These are phyloP conservation scores for Mormyrus proboscirostris DNA, from an alignment of 2,797 vertebrate genomes.

Conservation along the genomic window DNA sequence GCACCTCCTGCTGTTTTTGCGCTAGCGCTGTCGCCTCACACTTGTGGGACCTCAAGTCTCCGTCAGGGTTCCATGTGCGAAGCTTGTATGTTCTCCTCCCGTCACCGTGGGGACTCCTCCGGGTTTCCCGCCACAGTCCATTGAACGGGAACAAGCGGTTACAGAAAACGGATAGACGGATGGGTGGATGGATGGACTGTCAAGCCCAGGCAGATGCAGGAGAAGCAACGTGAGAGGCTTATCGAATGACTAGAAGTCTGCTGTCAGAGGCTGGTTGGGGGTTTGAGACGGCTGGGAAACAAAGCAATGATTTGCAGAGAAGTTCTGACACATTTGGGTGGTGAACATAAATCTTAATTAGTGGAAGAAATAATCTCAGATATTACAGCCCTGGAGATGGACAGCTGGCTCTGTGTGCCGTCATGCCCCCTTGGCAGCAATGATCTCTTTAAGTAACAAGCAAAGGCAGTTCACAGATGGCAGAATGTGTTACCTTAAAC, in stretches of 20 bases:
- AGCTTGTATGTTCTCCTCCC: background rate
- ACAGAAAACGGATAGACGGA: background rate
- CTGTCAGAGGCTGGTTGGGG: background rate
- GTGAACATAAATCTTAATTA: conserved; percentile 1
- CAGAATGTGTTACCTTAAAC: background rate
- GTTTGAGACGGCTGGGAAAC: background rate
- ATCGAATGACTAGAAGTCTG: background rate
- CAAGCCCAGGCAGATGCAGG: background rate
- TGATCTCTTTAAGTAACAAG: background rate
- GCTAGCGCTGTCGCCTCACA: background rate
- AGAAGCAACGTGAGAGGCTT: background rate
- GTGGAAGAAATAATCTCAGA: background rate
- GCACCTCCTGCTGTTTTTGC: background rate
- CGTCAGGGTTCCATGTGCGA: background rate
- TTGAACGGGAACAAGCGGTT: background rate
- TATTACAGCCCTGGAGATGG: background rate
- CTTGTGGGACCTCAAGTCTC: background rate
- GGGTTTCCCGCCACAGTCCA: background rate
- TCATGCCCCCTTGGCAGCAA: background rate
- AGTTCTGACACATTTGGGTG: background rate
- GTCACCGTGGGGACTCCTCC: background rate
- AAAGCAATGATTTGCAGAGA: background rate
- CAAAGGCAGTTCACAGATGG: background rate
- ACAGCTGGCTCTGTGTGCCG: background rate
- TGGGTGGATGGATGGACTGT: background rate